Evolutionary conservation across 2,113 vertebrate species (phyloP), one percentile per base, ranked within the genome.

Genomic region (Mirounga angustirostris): DNA sequence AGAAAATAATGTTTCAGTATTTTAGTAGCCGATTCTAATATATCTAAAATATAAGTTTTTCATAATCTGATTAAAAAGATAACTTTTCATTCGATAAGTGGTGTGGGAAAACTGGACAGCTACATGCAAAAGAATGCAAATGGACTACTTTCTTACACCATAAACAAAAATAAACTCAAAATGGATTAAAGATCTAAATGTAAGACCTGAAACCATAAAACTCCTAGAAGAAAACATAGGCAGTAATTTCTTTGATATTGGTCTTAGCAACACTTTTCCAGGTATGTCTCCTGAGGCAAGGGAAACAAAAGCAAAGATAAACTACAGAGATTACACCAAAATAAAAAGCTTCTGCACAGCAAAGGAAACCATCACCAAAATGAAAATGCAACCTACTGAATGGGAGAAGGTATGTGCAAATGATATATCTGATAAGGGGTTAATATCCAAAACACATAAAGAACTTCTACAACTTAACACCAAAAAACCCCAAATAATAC

Each of bases 1-100:
- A 95, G 19, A 94, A 89, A 95, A 73, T 89, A 82, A 52, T 73
- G 8, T 61, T 30, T 61, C 67, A 95, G 46, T 43, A 82, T 52
- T 81, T 96, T 88, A 90, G 76, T 81, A 93, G 59, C 7, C 28
- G 89, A 96, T 76, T 84, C 56, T 85, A 94, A 81, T 18, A 83
- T 58, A 91, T 30, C 50, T 63, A 19, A 86, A 95, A 93, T 89
- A 18, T 46, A 95, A 69, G n/a, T 74, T 82, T 33, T 86, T 30
- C 2, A 83, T 22, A 81, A 84, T 85, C 30, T 91, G 26, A 97
- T 79, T 86, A 73, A 89, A 83, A 97, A 92, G 40, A 28, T 30
- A 87, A 36, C 36, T 40, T 95, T 96, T 91, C 43, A 76, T 16
- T 76, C 73, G 30, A 9, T 28, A 50, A 76, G 15, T 50, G 22